These are phyloP conservation scores for Echinometra lucunter DNA, from an alignment of 53 echinoderm and acorn worm genomes.

Conservation along the genomic window DNA sequence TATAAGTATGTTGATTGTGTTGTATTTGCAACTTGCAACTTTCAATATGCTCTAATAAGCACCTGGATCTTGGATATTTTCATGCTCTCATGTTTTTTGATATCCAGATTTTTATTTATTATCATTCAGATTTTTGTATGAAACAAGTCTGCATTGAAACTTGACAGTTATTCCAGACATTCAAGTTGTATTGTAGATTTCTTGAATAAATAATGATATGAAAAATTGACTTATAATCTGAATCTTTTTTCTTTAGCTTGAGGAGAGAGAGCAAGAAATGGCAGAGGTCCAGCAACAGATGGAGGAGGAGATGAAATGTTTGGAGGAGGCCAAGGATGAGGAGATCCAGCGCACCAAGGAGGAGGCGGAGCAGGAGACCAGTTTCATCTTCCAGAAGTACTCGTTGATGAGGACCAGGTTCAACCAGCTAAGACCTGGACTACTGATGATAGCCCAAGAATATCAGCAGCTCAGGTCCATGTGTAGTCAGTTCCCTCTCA, in stretches of 20 bases:
- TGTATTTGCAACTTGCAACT: no score
- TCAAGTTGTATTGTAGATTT: no score
- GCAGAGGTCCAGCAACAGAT: conserved; percentile 73
- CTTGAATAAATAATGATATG: no score
- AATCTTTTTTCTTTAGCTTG: conserved; percentile 48
- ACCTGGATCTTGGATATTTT: no score
- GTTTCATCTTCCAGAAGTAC: conserved; percentile 71
- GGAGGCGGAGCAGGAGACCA: conserved; percentile 65
- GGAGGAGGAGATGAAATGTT: conserved; percentile 71
- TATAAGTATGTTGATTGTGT: no score
- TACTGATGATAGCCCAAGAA: conserved; percentile 91
- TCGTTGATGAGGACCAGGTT: conserved; percentile 78
- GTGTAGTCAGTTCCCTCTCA: conserved; percentile 90
- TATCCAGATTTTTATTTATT: no score
- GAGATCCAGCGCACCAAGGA: conserved; percentile 63
- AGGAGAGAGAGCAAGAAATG: conserved; percentile 75
- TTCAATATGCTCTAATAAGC: no score
- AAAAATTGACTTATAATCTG: no score
- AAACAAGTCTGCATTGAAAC: no score
- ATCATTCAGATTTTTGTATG: no score
- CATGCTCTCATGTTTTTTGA: no score
- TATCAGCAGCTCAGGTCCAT: conserved; percentile 92
- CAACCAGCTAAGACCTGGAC: conserved; percentile 84
- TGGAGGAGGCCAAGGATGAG: conserved; percentile 78
- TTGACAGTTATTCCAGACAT: no score